Evolutionary conservation across 2,113 vertebrate species (phyloP).

Genomic region (Corythornis cristatus): DNA sequence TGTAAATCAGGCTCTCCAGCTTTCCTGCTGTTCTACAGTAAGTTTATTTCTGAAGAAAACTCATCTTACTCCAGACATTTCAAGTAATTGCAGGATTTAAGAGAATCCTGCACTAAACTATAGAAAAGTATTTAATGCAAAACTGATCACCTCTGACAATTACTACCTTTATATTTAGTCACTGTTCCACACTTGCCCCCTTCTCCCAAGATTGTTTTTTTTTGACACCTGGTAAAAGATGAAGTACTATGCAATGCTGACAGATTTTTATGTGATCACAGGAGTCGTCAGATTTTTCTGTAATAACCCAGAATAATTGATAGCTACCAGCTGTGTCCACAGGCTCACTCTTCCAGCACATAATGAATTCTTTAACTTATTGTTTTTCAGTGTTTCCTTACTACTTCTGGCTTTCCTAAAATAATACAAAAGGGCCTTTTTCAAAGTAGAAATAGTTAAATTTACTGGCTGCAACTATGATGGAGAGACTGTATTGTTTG

Average conservation of each 20-base stretch:
- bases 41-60: background rate
- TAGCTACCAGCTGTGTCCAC: constrained; percentile 81
- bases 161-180: constrained; percentile 24
- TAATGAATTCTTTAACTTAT: constrained; percentile 69
- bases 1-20: constrained; percentile 38
- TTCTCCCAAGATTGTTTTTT: constrained; percentile 29
- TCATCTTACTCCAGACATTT: constrained; percentile 33
- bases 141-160: constrained; percentile 31
- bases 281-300: constrained; percentile 69
- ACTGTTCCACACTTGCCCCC: constrained; percentile 30
- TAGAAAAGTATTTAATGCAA: constrained; percentile 11
- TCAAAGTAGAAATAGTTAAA: constrained; percentile 60
- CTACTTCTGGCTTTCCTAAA: constrained; percentile 68
- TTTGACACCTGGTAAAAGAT: constrained; percentile 63
- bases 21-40: constrained; percentile 23
- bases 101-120: constrained; percentile 24
- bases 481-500: constrained; percentile 53
- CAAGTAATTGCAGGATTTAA: constrained; percentile 31
- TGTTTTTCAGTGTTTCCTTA: constrained; percentile 72
- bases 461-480: constrained; percentile 60
- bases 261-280: constrained; percentile 70
- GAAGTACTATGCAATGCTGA: constrained; percentile 65
- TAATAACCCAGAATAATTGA: constrained; percentile 74
- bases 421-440: constrained; percentile 59
- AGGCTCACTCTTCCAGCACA: constrained; percentile 51